Percentiles rank a stretch among this genome's conserved stretches.
Evolutionary conservation across 2,113 vertebrate genomes (phyloP).

Genomic region (Natator depressus): DNA sequence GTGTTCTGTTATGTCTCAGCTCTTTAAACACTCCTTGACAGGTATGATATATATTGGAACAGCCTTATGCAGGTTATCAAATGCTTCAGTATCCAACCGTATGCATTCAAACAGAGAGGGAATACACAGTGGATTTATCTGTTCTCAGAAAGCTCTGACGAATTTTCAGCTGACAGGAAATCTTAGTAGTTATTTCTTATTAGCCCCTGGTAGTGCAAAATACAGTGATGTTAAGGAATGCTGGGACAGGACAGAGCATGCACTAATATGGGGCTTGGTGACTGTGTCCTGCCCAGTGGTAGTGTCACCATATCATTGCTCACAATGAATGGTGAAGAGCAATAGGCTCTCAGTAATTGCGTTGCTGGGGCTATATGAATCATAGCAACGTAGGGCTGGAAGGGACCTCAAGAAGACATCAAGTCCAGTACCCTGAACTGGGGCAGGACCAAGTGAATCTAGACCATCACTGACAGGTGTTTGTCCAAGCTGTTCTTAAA

Average conservation of each 20-base stretch:
- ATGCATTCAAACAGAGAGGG: background rate
- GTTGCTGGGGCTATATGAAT: background rate
- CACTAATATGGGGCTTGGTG: rapidly evolving
- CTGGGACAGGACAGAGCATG: background rate
- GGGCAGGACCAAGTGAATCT: no score
- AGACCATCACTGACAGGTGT: no score
- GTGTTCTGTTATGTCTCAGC: background rate
- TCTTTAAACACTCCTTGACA: background rate
- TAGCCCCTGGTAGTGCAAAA: background rate
- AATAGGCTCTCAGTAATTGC: background rate
- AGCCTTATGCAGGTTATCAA: background rate
- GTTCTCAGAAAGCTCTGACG: rapidly evolving
- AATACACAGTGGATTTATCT: rapidly evolving
- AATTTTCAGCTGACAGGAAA: background rate
- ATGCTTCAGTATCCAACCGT: background rate
- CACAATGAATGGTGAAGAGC: background rate
- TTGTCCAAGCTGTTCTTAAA: no score
- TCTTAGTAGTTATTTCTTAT: rapidly evolving
- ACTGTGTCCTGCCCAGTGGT: background rate
- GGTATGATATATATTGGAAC: background rate
- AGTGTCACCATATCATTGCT: background rate
- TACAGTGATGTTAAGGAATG: background rate
- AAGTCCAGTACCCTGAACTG: background rate
- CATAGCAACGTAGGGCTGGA: background rate
- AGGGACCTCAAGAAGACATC: background rate